These are phyloP conservation scores for Linnaemya vulpina DNA, from an alignment of 2,888 invertebrate species.

Conservation along the genomic window DNA sequence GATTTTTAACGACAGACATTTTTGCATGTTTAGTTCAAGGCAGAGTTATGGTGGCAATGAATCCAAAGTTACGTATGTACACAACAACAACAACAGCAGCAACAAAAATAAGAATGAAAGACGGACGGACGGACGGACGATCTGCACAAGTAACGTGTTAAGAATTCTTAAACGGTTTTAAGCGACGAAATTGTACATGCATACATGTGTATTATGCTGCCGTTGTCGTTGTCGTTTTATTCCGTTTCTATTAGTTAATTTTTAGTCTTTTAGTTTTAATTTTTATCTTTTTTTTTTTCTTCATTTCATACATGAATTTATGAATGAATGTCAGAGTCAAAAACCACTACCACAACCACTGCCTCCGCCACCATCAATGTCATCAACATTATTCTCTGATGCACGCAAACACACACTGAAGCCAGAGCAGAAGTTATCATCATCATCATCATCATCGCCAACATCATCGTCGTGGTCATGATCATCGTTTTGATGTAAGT, in stretches of 20 bases:
- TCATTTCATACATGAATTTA: constrained; percentile 65
- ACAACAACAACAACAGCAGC: not conserved
- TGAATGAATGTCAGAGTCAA: constrained; percentile 68
- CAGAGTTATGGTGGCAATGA: constrained; percentile 67
- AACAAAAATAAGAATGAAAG: not conserved
- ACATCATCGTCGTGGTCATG: constrained; percentile 7
- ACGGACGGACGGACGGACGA: constrained; percentile 27
- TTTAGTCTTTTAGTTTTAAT: constrained; percentile 25
- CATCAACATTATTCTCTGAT: constrained; percentile 2
- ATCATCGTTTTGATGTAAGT: constrained; percentile 30
- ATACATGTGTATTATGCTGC: constrained; percentile 44
- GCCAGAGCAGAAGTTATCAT: constrained; percentile 17
- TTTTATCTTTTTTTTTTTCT: constrained; percentile 21
- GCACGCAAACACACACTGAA: not conserved
- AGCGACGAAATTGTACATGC: constrained; percentile 58
- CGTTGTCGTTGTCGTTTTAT: constrained; percentile 60
- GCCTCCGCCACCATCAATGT: constrained; percentile 1
- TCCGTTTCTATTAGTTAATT: constrained; percentile 68
- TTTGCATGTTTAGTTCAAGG: constrained; percentile 69
- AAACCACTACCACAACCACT: constrained; percentile 53
- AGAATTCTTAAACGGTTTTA: constrained; percentile 67
- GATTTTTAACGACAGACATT: constrained; percentile 54
- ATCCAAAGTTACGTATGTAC: constrained; percentile 43
- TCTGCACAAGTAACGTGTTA: constrained; percentile 64
- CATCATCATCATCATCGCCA: constrained; percentile 14